Conservation (phyloP, 2,888 invertebrate genomes). For the Cremastinae sp. region DNA sequence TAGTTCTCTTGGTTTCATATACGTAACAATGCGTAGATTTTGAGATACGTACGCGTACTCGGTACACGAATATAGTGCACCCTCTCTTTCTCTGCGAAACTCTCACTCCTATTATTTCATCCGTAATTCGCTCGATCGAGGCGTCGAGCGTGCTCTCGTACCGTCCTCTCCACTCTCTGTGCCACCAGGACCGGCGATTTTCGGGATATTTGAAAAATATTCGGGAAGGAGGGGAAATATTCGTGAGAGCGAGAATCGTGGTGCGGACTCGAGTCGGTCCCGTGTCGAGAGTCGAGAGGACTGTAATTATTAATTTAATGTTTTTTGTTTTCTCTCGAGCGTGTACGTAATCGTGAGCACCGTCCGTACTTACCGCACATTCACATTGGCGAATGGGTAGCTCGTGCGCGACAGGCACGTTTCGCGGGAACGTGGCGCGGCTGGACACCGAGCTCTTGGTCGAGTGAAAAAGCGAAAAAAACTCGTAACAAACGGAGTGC, state of each 20-base stretch:
- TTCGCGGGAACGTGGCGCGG: constrained; percentile 9
- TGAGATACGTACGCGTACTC: constrained; percentile 76
- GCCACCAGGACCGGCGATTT: too few relatives aligned
- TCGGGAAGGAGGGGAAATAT: too few relatives aligned
- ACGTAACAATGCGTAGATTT: constrained; percentile 77
- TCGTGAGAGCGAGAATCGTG: too few relatives aligned
- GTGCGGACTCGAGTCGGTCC: too few relatives aligned
- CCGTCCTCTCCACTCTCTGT: too few relatives aligned
- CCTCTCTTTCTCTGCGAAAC: constrained; percentile 25
- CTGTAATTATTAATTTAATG: neutral
- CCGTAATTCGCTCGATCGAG: constrained; percentile 20
- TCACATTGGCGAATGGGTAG: constrained; percentile 76
- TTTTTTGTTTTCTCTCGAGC: neutral
- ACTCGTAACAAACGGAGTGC: neutral
- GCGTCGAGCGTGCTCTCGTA: constrained; percentile 3
- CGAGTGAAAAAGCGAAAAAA: neutral
- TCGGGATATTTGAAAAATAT: too few relatives aligned
- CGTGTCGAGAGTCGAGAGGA: too few relatives aligned
- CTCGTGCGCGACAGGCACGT: constrained; percentile 74
- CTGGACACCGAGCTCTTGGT: constrained; percentile 29
- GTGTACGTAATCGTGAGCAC: constrained; percentile 67
- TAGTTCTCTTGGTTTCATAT: constrained; percentile 63
- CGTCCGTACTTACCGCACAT: constrained; percentile 79
- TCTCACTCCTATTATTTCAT: constrained; percentile 23
- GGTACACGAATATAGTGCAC: constrained; percentile 68